Evolutionary conservation across 2,888 invertebrate species (phyloP).

Genomic region (Dione juno): DNA sequence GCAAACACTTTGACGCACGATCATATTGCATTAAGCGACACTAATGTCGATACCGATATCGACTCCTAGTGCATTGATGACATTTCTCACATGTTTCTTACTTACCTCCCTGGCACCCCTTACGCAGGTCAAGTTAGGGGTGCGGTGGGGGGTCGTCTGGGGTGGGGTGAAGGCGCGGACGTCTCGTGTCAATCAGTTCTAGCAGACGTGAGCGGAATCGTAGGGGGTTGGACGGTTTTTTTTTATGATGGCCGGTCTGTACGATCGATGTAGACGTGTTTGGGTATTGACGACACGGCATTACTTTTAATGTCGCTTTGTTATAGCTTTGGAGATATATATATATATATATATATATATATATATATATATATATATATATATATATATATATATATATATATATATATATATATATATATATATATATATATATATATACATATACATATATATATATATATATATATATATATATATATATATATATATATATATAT

Average conservation of each 20-base stretch:
- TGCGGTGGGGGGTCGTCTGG: conserved; percentile 42
- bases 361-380: too few species aligned
- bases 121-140: conserved; percentile 71
- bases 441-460: too few species aligned
- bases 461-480: too few species aligned
- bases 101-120: conserved; percentile 44
- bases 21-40: neutral
- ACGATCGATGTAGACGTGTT: conserved; percentile 48
- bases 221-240: conserved; percentile 60
- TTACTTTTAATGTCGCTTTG: conserved; percentile 13
- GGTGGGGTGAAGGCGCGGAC: conserved; percentile 66
- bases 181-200: conserved; percentile 83
- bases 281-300: conserved; percentile 8
- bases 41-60: conserved; percentile 15
- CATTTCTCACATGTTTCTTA: conserved; percentile 82
- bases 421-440: too few species aligned
- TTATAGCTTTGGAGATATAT: neutral
- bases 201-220: conserved; percentile 78
- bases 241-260: conserved; percentile 60
- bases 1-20: neutral
- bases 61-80: conserved; percentile 75
- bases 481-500: too few species aligned
- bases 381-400: too few species aligned
- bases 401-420: too few species aligned
- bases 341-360: too few species aligned